Percentiles rank a stretch among this genome's conserved stretches.
These are phyloP conservation scores for Caenorhabditis tropicalis DNA, from an alignment of 1,140 invertebrate species.

Conservation along the genomic window DNA sequence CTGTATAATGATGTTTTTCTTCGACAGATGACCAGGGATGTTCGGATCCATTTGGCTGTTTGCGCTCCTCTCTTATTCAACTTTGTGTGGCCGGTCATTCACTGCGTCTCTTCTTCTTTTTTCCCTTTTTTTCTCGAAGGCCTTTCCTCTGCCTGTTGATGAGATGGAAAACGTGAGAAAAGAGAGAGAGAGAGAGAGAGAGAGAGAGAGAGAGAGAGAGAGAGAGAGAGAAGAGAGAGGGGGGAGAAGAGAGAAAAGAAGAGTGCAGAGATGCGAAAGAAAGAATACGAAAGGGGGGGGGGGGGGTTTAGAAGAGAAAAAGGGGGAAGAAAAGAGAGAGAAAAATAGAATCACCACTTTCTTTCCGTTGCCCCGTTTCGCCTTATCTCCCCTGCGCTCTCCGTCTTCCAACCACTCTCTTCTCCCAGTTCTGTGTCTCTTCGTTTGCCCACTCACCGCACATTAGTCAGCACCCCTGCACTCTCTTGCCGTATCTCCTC, in stretches of 20 bases:
- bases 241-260: background rate
- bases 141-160: conserved; percentile 17
- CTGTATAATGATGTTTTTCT: background rate
- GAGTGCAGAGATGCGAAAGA: background rate
- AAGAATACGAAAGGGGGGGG: no score
- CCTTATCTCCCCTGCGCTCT: conserved; percentile 23
- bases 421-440: background rate
- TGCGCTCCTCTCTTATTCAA: conserved; percentile 19
- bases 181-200: background rate
- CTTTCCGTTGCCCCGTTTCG: background rate
- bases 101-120: conserved; percentile 24
- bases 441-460: background rate
- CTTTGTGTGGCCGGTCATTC: conserved; percentile 31
- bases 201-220: background rate
- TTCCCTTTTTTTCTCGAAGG: background rate
- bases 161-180: background rate
- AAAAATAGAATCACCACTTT: conserved; percentile 1
- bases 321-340: no score
- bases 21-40: no score
- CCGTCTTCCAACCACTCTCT: background rate
- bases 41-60: background rate
- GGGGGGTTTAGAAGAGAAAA: no score
- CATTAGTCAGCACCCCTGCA: conserved; percentile 32
- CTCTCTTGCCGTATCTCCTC: background rate
- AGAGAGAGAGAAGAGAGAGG: background rate